Conservation (phyloP, 2,113 vertebrate species). For the Leuciscus idus region DNA sequence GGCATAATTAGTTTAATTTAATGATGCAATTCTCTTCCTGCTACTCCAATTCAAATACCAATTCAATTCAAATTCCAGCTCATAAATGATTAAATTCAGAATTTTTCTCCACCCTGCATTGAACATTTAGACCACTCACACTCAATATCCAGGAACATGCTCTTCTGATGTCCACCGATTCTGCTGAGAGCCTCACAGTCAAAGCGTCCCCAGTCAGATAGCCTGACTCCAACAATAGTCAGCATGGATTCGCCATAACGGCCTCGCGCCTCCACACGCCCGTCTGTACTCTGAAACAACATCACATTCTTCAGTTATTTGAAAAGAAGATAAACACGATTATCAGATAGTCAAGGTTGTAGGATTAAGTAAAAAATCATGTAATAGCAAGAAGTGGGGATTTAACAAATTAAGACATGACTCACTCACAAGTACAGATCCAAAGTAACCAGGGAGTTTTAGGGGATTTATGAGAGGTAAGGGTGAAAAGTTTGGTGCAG, state of each 20-base stretch:
- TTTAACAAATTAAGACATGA: neutral
- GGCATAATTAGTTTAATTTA: neutral
- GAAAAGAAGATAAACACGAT: neutral
- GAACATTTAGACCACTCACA: conserved; percentile 74
- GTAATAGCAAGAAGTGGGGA: neutral
- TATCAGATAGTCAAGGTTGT: neutral
- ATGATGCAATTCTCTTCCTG: neutral
- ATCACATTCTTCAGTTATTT: neutral
- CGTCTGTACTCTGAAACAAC: conserved; percentile 84
- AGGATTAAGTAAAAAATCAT: neutral
- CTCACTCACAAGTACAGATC: neutral
- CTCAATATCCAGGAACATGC: conserved; percentile 98
- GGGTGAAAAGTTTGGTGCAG: neutral
- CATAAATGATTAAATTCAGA: no score
- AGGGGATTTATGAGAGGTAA: neutral
- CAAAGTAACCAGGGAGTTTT: neutral
- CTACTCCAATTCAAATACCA: neutral
- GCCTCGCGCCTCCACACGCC: conserved; percentile 90
- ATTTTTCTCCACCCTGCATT: no score
- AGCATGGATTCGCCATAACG: conserved; percentile 88
- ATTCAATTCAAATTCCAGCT: neutral
- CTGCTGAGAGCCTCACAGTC: conserved; percentile 97
- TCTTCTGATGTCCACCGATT: conserved; percentile 96
- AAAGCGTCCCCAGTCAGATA: conserved; percentile 90
- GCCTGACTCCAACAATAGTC: conserved; percentile 87